Evolutionary conservation across 2,888 invertebrate species (phyloP).

Genomic region (Euproctis similis): DNA sequence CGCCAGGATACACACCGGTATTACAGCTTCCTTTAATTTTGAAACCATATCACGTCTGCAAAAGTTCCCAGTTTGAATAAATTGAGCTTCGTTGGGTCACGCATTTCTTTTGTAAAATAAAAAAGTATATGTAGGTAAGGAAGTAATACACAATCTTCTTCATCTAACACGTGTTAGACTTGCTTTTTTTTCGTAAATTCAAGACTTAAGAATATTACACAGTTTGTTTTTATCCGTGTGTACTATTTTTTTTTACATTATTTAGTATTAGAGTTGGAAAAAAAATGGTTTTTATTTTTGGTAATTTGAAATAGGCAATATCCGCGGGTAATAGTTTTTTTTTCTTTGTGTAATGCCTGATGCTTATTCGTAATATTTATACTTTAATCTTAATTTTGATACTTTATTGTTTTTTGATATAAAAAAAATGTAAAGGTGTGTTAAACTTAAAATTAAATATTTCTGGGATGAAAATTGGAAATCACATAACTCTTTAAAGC

Average conservation of each 20-base stretch:
- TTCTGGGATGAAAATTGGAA: too few species aligned
- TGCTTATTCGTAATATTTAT: too few species aligned
- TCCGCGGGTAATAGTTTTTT: too few species aligned
- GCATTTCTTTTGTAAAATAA: slow-evolving; percentile 36
- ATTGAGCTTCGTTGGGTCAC: slow-evolving; percentile 36
- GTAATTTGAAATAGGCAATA: too few species aligned
- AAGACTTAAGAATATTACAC: too few species aligned
- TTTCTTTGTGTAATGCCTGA: too few species aligned
- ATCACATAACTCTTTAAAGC: too few species aligned
- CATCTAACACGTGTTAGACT: slow-evolving; percentile 26
- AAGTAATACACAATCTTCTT: slow-evolving; percentile 17
- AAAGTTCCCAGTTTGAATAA: slow-evolving; percentile 46
- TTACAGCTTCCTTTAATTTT: slow-evolving; percentile 26
- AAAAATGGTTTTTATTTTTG: slow-evolving; percentile 7
- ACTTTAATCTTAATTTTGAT: too few species aligned
- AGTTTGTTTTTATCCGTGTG: slow-evolving; percentile 18
- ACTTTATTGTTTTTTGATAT: too few species aligned
- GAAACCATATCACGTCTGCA: slow-evolving; percentile 37
- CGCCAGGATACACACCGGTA: slow-evolving; percentile 15
- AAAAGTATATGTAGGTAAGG: slow-evolving; percentile 7
- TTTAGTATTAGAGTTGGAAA: slow-evolving; percentile 8
- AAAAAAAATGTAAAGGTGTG: too few species aligned
- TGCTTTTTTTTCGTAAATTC: too few species aligned
- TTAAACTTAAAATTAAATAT: too few species aligned
- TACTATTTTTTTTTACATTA: slow-evolving; percentile 13